Conservation (phyloP, 2,797 vertebrate species). For the Coranthus polyacanthus region DNA sequence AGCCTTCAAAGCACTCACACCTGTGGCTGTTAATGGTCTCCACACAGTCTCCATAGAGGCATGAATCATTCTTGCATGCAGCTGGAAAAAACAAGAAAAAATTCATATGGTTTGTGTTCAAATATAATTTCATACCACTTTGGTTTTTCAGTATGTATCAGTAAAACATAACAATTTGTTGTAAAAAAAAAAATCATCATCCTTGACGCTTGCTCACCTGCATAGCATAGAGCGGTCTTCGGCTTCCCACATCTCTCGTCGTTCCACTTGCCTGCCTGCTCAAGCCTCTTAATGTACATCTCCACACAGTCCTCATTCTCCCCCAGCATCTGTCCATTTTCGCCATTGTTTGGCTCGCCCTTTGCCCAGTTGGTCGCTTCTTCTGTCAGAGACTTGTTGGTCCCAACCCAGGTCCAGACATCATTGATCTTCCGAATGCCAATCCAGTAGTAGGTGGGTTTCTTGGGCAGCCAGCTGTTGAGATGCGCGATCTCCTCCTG, state of each 20-base stretch:
- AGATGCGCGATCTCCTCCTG: constrained; percentile 83
- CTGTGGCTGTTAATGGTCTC: constrained; percentile 86
- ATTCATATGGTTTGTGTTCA: not conserved
- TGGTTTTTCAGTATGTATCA: too few species aligned
- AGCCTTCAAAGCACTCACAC: constrained; percentile 83
- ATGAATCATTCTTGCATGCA: constrained; percentile 81
- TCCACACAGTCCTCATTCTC: constrained; percentile 86
- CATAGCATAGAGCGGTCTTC: constrained; percentile 86
- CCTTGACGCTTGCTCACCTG: constrained; percentile 71
- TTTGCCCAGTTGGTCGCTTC: constrained; percentile 85
- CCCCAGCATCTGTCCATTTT: rapidly evolving
- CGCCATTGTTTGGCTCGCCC: constrained; percentile 82
- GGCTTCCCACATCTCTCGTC: constrained; percentile 75
- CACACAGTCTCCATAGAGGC: constrained; percentile 84
- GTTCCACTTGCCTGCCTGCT: constrained; percentile 83
- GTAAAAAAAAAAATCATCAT: too few species aligned
- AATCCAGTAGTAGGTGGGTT: constrained; percentile 83
- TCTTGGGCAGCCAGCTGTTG: constrained; percentile 65
- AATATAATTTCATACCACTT: not conserved
- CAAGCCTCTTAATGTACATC: constrained; percentile 81
- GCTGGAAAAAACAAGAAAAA: constrained; percentile 61
- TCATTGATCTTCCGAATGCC: constrained; percentile 85
- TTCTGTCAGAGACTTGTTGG: constrained; percentile 80
- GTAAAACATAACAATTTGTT: too few species aligned
- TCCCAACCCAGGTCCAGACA: constrained; percentile 88